Conservation (phyloP, 2,888 invertebrate species). For the Poecilobothrus nobilitatus region DNA sequence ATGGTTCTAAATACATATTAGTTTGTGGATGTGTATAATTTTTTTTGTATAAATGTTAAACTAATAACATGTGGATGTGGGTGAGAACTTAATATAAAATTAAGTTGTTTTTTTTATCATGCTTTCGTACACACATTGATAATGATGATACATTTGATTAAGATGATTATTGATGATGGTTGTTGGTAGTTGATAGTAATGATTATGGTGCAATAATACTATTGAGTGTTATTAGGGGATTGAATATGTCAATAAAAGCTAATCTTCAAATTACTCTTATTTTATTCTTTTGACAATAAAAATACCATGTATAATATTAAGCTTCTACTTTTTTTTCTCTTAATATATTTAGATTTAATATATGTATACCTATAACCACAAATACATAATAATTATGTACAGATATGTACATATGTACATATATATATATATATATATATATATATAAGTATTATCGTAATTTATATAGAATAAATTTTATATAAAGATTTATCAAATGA, state of each 20-base stretch:
- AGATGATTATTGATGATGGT: neutral
- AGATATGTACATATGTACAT: neutral
- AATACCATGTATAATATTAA: neutral
- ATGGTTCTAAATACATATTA: neutral
- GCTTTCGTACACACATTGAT: neutral
- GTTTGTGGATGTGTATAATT: neutral
- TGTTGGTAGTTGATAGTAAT: neutral
- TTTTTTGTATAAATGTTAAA: neutral
- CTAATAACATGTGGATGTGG: neutral
- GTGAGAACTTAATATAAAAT: constrained; percentile 4
- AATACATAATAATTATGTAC: too few species aligned
- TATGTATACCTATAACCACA: too few species aligned
- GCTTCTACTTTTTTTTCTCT: too few species aligned
- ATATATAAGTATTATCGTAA: neutral
- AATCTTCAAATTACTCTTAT: constrained; percentile 24
- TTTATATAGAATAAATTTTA: neutral
- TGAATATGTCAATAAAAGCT: constrained; percentile 25
- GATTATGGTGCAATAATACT: neutral
- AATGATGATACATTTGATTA: neutral
- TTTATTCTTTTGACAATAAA: constrained; percentile 21
- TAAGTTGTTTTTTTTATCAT: neutral
- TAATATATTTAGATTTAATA: too few species aligned
- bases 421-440: neutral
- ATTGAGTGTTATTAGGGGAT: constrained; percentile 23
- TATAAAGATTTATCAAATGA: neutral